These are phyloP conservation scores for Danionella cerebrum DNA, from an alignment of 2,113 vertebrate species.

Conservation along the genomic window DNA sequence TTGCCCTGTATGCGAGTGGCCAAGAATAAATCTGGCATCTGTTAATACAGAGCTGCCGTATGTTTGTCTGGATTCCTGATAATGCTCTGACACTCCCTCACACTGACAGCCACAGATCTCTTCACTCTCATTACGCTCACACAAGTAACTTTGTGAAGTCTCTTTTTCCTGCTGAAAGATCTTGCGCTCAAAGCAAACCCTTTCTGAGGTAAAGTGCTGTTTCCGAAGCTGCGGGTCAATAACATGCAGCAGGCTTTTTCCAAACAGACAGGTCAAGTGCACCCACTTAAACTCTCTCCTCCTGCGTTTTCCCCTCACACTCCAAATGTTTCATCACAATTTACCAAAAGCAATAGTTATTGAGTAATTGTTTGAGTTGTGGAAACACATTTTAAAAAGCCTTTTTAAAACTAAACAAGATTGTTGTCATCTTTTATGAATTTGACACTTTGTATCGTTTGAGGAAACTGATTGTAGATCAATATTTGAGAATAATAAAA, in stretches of 20 bases:
- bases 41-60: slow-evolving; percentile 44
- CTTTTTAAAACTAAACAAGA: too few species aligned
- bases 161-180: slow-evolving; percentile 36
- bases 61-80: slow-evolving; percentile 39
- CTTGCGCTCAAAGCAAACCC: slow-evolving; percentile 35
- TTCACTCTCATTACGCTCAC: not conserved
- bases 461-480: too few species aligned
- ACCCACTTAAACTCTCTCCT: slow-evolving; percentile 33
- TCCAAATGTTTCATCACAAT: not conserved
- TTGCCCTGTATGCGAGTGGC: slow-evolving; percentile 31
- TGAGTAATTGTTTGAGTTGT: too few species aligned
- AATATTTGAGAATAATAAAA: too few species aligned
- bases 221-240: slow-evolving; percentile 32
- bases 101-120: slow-evolving; percentile 24
- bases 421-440: too few species aligned
- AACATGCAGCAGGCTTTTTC: slow-evolving; percentile 46
- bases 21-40: slow-evolving; percentile 36
- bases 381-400: too few species aligned
- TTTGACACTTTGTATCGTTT: too few species aligned
- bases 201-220: slow-evolving; percentile 25
- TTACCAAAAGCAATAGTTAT: too few species aligned
- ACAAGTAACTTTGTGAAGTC: slow-evolving; percentile 34
- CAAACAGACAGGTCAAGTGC: slow-evolving; percentile 42
- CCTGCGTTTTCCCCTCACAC: not conserved
- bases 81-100: slow-evolving; percentile 30